A percentile compares a stretch with the other conserved stretches of the same genome.
These are phyloP conservation scores for Montipora efflorescens DNA, from an alignment of 64 coral and sea anemone genomes.

Conservation along the genomic window DNA sequence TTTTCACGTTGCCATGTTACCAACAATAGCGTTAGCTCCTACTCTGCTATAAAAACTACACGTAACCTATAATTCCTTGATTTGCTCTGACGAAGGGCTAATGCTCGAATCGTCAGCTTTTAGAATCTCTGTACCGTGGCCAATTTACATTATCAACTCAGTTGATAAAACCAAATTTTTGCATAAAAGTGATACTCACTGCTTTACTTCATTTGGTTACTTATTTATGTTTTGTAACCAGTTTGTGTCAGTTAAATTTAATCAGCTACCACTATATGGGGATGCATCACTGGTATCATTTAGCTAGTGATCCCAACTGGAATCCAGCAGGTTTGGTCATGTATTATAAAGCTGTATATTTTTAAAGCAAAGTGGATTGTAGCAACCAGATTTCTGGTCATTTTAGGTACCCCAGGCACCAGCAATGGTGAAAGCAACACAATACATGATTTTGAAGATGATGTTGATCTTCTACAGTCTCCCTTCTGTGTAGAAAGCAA, in stretches of 20 bases:
- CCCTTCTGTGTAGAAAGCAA: not conserved
- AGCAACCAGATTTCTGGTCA: not conserved
- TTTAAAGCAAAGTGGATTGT: not conserved
- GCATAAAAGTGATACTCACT: not conserved
- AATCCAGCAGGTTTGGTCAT: not conserved
- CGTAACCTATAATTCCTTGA: no score
- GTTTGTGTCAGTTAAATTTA: not conserved
- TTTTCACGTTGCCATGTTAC: no score
- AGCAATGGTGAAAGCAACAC: not conserved
- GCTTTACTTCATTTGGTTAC: not conserved
- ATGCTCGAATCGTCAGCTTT: no score
- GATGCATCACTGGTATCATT: not conserved
- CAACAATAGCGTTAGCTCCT: no score
- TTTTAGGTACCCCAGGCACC: not conserved
- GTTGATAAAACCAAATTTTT: no score
- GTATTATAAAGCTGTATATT: not conserved
- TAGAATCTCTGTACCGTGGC: no score
- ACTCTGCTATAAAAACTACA: no score
- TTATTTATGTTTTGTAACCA: not conserved
- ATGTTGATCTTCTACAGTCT: conserved; percentile 21
- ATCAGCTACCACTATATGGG: not conserved
- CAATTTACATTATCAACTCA: no score
- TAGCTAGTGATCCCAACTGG: not conserved
- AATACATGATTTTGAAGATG: conserved; percentile 5
- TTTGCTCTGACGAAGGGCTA: no score